Evolutionary conservation across 2,888 invertebrate species (phyloP).

Genomic region (Scaptomyza reducta): DNA sequence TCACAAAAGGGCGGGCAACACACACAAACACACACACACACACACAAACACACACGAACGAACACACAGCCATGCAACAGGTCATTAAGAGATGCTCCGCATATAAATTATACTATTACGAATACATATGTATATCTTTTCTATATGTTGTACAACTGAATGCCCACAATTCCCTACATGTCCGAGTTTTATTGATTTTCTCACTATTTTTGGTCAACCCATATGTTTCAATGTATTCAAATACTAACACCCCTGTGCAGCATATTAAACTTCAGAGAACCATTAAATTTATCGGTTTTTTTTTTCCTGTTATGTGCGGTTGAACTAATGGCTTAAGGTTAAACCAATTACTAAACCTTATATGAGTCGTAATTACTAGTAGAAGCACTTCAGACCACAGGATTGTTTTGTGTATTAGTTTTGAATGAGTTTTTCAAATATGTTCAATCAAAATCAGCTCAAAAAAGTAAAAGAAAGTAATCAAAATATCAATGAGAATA

Average conservation of each 20-base stretch:
- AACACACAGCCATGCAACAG: conserved; percentile 31
- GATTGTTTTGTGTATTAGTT: neutral
- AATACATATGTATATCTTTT: neutral
- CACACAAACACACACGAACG: too few species aligned
- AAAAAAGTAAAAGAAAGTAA: too few species aligned
- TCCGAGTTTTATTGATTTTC: conserved; percentile 43
- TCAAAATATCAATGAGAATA: conserved; percentile 24
- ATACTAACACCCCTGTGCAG: conserved; percentile 21
- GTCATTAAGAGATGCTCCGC: conserved; percentile 34
- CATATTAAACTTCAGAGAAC: conserved; percentile 15
- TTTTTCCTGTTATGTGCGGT: neutral
- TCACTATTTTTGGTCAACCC: conserved; percentile 32
- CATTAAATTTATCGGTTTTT: conserved; percentile 13
- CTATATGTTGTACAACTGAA: neutral
- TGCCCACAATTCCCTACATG: conserved; percentile 10
- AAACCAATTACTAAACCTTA: conserved; percentile 3
- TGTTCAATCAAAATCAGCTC: too few species aligned
- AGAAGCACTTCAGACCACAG: neutral
- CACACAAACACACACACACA: conserved; percentile 2
- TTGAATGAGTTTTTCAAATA: neutral
- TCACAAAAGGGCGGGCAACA: conserved; percentile 21
- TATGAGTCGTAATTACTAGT: neutral
- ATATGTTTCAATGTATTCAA: conserved; percentile 42
- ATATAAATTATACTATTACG: conserved; percentile 50
- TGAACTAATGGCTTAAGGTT: neutral